Evolutionary conservation across 2,113 vertebrate genomes (phyloP).

Genomic region (Phaetusa simplex): DNA sequence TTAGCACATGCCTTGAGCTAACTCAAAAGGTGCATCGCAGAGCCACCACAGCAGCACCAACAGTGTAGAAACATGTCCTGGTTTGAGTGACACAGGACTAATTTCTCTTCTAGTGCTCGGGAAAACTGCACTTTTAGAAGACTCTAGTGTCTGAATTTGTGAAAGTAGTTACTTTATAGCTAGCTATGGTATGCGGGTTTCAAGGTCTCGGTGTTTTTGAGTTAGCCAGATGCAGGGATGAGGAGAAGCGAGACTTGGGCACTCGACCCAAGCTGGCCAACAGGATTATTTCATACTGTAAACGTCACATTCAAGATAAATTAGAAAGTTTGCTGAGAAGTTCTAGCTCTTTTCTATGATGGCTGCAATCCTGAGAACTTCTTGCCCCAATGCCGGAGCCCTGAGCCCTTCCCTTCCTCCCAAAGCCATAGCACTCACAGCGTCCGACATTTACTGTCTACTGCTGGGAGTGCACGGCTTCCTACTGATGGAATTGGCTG

Average conservation of each 20-base stretch:
- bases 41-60: not conserved
- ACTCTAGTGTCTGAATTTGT: not conserved
- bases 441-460: not conserved
- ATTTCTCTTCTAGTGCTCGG: not conserved
- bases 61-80: not conserved
- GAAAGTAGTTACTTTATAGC: not conserved
- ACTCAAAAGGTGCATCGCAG: not conserved
- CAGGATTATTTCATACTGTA: not conserved
- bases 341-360: not conserved
- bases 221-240: not conserved
- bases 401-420: not conserved
- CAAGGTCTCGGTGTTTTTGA: not conserved
- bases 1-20: not conserved
- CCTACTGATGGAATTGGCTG: not conserved
- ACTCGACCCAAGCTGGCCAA: not conserved
- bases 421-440: not conserved
- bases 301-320: not conserved
- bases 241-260: not conserved
- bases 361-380: not conserved
- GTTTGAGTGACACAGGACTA: not conserved
- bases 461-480: not conserved
- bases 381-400: not conserved
- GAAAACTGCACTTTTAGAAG: not conserved
- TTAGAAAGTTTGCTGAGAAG: not conserved
- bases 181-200: not conserved